These are phyloP conservation scores for Gopherus flavomarginatus DNA, from an alignment of 2,113 vertebrate genomes.

Conservation along the genomic window DNA sequence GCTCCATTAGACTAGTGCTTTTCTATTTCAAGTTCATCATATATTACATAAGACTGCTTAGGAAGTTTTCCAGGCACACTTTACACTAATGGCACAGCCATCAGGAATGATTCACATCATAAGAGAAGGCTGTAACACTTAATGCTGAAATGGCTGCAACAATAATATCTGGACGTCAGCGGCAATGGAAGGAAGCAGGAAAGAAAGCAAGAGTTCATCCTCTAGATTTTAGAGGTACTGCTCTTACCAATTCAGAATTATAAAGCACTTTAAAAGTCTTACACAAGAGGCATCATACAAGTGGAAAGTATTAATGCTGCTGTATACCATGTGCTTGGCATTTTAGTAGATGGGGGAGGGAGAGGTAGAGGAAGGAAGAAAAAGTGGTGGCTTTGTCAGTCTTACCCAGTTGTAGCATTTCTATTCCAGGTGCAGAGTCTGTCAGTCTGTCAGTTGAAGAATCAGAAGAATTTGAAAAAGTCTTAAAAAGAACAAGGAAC, in stretches of 20 bases:
- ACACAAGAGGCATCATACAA: background rate
- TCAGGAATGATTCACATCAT: background rate
- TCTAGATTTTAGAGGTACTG: background rate
- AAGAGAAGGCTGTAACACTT: background rate
- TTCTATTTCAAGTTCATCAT: background rate
- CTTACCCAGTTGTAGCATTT: constrained; percentile 75
- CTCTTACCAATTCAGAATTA: background rate
- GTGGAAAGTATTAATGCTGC: background rate
- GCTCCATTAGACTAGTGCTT: background rate
- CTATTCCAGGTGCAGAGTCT: constrained; percentile 25
- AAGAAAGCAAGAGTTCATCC: background rate
- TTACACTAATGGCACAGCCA: background rate
- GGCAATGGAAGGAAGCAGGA: background rate
- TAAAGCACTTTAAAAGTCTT: background rate
- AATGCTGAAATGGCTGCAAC: background rate
- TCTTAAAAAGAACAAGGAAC: constrained; percentile 69
- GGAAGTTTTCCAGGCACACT: background rate
- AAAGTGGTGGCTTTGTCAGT: background rate
- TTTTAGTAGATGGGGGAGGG: background rate
- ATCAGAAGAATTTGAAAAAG: background rate
- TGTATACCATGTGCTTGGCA: background rate
- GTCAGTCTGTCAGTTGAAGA: constrained; percentile 24
- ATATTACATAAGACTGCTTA: background rate
- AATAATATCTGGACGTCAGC: background rate
- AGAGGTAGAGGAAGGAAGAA: background rate